These are phyloP conservation scores for Reticulitermes lucifugus DNA, from an alignment of 2,888 invertebrate species.

Conservation along the genomic window DNA sequence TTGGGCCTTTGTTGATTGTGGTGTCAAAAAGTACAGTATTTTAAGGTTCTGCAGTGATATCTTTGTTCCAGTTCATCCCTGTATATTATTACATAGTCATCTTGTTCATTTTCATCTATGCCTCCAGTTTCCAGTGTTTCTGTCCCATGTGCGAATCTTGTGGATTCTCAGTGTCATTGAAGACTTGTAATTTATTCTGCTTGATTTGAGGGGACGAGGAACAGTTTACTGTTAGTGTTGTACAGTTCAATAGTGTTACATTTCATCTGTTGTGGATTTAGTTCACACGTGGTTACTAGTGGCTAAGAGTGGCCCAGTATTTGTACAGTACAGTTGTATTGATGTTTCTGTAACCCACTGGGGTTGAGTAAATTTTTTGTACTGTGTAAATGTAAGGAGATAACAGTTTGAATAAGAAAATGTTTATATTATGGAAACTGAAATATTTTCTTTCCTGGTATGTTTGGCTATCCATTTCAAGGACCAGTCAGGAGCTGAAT, in stretches of 20 bases:
- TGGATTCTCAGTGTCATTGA: conserved; percentile 17
- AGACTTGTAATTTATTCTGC: conserved; percentile 52
- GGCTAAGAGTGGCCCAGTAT: conserved; percentile 46
- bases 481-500: too few relatives aligned
- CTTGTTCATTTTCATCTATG: conserved; percentile 34
- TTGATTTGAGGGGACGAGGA: conserved; percentile 45
- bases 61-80: conserved; percentile 50
- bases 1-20: conserved; percentile 40
- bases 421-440: conserved; percentile 61
- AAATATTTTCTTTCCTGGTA: neutral
- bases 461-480: too few relatives aligned
- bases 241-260: conserved; percentile 51
- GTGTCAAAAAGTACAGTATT: conserved; percentile 47
- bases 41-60: conserved; percentile 48
- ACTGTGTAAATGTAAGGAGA: conserved; percentile 82
- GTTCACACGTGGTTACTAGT: conserved; percentile 48
- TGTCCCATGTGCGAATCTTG: conserved; percentile 22
- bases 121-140: conserved; percentile 40
- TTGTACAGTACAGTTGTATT: conserved; percentile 54
- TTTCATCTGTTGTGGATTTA: conserved; percentile 48
- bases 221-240: conserved; percentile 47
- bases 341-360: conserved; percentile 54
- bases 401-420: conserved; percentile 77
- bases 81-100: conserved; percentile 49
- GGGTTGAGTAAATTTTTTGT: conserved; percentile 77